Evolutionary conservation across 2,113 vertebrate species (phyloP).

Genomic region (Corythornis cristatus): DNA sequence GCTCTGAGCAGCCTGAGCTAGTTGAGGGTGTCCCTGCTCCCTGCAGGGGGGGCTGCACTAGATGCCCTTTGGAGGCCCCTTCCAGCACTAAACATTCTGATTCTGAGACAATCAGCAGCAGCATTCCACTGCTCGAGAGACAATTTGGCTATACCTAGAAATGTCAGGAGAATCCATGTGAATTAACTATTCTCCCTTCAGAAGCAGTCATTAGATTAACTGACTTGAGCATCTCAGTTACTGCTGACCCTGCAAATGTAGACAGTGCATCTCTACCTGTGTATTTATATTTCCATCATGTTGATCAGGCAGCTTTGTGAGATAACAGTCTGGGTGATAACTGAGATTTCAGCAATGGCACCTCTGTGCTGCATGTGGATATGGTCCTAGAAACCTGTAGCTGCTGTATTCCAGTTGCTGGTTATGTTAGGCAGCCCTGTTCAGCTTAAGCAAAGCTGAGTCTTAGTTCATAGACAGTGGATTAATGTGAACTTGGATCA

Average conservation of each 20-base stretch:
- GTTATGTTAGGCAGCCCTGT: fast-evolving
- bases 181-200: not conserved
- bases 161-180: not conserved
- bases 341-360: not conserved
- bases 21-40: too few species aligned
- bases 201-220: not conserved
- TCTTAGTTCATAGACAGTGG: not conserved
- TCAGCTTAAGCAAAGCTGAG: not conserved
- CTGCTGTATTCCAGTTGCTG: not conserved
- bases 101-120: not conserved
- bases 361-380: not conserved
- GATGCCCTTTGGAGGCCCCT: too few species aligned
- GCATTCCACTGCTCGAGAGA: not conserved
- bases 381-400: not conserved
- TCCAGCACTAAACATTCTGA: too few species aligned
- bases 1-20: too few species aligned
- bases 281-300: not conserved
- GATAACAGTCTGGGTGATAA: not conserved
- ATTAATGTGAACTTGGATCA: not conserved
- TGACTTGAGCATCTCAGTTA: not conserved
- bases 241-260: not conserved
- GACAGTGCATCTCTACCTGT: not conserved
- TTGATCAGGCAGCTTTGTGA: not conserved
- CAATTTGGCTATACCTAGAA: not conserved
- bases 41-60: too few species aligned